A percentile compares a stretch with the other conserved stretches of the same genome.
These are phyloP conservation scores for Lates calcarifer DNA, from an alignment of 2,113 vertebrate species.

Conservation along the genomic window DNA sequence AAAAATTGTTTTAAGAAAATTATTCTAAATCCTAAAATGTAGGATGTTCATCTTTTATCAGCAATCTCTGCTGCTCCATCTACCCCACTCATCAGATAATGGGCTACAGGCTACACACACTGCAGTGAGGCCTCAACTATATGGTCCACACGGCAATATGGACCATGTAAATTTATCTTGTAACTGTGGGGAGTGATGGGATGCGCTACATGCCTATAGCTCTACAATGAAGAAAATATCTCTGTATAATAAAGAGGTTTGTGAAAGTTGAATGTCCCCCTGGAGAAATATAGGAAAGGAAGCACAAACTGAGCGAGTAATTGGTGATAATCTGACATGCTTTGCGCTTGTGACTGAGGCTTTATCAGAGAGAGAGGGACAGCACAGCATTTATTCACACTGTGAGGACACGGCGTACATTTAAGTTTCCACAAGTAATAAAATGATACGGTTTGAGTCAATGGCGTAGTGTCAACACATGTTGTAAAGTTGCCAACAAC, in stretches of 20 bases:
- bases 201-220: background rate
- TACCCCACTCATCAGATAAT: background rate
- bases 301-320: slow-evolving; percentile 27
- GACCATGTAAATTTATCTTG: background rate
- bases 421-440: background rate
- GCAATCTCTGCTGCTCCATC: background rate
- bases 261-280: slow-evolving; percentile 9
- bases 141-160: background rate
- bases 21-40: background rate
- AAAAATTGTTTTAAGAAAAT: background rate
- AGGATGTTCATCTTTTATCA: background rate
- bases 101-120: background rate
- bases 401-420: background rate
- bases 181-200: background rate
- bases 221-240: background rate
- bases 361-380: background rate
- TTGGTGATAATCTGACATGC: slow-evolving; percentile 42
- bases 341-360: slow-evolving; percentile 47
- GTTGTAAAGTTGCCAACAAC: background rate
- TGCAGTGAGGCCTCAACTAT: background rate
- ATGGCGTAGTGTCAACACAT: background rate
- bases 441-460: slow-evolving; percentile 23
- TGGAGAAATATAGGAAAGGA: background rate
- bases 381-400: slow-evolving; percentile 1
- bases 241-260: background rate